Percentiles rank a stretch among this genome's conserved stretches.
Evolutionary conservation across 2,113 vertebrate genomes (phyloP).

Genomic region (Saguinus midas): DNA sequence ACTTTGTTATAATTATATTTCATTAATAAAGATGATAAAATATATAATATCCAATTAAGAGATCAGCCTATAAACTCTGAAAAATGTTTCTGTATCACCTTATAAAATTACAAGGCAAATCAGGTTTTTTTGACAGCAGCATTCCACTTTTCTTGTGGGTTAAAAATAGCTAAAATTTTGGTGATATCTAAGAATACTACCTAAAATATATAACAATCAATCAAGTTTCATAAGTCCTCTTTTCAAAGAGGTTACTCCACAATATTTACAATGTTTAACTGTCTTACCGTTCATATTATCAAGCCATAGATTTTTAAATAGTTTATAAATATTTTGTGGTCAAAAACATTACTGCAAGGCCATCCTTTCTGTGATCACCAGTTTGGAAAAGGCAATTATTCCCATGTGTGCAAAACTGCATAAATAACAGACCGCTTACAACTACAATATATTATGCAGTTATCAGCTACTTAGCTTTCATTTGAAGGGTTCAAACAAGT

Average conservation of each 20-base stretch:
- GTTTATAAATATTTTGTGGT: neutral
- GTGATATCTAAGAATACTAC: neutral
- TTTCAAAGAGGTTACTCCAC: neutral
- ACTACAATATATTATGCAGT: neutral
- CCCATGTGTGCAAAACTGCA: neutral
- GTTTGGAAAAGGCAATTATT: neutral
- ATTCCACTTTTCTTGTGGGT: neutral
- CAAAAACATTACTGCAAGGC: neutral
- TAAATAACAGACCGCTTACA: neutral
- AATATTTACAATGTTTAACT: neutral
- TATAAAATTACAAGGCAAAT: conserved; percentile 47
- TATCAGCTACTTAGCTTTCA: neutral
- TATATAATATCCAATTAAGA: conserved; percentile 63
- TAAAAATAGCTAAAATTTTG: conserved; percentile 62
- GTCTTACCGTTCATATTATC: conserved; percentile 18
- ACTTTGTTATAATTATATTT: conserved; percentile 69
- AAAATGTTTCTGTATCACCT: conserved; percentile 47
- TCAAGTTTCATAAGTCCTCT: neutral
- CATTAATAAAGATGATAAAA: conserved; percentile 76
- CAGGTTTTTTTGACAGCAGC: conserved; percentile 11
- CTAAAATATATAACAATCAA: neutral
- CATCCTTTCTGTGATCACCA: neutral
- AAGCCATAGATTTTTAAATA: conserved; percentile 37
- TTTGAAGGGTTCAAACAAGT: conserved; percentile 20
- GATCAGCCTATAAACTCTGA: conserved; percentile 45